These are phyloP conservation scores for Forbesichthys agassizii DNA, from an alignment of 2,113 vertebrate species.

Conservation along the genomic window DNA sequence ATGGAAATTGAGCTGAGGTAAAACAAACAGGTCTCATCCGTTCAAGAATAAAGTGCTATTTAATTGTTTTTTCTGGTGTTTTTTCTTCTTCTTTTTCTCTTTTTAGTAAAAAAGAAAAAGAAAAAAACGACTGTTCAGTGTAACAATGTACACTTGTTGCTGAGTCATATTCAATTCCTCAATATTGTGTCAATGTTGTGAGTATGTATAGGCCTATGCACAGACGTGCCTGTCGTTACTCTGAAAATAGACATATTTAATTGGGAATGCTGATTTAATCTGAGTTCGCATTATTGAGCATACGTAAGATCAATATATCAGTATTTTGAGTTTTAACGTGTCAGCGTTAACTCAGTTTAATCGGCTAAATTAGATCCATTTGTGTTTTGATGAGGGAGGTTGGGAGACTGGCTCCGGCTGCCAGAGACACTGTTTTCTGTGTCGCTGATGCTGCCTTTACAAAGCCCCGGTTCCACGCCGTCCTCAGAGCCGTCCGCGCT, in stretches of 20 bases:
- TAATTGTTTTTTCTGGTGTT: neutral
- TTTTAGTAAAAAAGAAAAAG: conserved; percentile 1
- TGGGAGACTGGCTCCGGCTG: conserved; percentile 87
- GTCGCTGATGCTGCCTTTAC: conserved; percentile 85
- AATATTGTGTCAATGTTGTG: too few relatives aligned
- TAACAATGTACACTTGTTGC: conserved; percentile 25
- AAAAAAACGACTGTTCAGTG: conserved; percentile 27
- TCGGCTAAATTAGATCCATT: conserved; percentile 64
- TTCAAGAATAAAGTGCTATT: conserved; percentile 68
- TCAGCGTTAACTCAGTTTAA: conserved; percentile 12
- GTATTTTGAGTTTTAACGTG: neutral
- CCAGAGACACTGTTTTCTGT: conserved; percentile 86
- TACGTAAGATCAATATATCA: too few relatives aligned
- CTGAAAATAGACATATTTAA: too few relatives aligned
- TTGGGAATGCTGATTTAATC: too few relatives aligned
- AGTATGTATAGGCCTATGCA: too few relatives aligned
- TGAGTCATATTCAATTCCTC: neutral
- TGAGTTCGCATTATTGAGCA: too few relatives aligned
- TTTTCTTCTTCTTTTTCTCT: neutral
- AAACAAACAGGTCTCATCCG: conserved; percentile 50
- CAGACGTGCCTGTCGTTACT: too few relatives aligned
- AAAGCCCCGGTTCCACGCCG: conserved; percentile 54
- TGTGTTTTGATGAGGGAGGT: conserved; percentile 66
- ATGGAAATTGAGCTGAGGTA: conserved; percentile 56
- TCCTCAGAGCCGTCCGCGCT: conserved; percentile 73